Base-by-base conservation (phyloP, 2,888 invertebrate species). In the Drosophila rubida region DNA sequence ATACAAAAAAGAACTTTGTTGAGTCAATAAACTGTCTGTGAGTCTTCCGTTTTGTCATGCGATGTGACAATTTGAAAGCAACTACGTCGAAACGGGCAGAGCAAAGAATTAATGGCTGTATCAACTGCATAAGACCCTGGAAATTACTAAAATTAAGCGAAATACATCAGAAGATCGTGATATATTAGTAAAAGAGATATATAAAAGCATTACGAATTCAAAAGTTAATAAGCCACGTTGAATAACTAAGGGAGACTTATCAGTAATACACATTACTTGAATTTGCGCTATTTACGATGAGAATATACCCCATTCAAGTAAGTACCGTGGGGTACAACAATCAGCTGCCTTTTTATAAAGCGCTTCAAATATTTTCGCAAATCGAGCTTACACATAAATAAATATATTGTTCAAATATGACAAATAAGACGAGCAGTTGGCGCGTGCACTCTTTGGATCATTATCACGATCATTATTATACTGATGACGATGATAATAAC, bases 11-110 rank as follows among this genome's bases (percentile, higher is more conserved):
- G 49, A 60, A 63, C 42, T 71, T 67, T 75, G 60, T 71, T 69
- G 73, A 63, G 79, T 80, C 79, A 80, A 79, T 81, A 80, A 81
- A 81, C 76, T 61, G 74, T 45, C 42, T 30, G 13, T 16, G 50
- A 58, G 41, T 66, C 60, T 67, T 69, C 42, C 65, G 65, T 71
- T 62, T 70, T 71, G 59, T 60, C 71, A 75, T 50, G 67, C 75
- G 42, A 75, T 67, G 42, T 44, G 51, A 69, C 68, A 62, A 60
- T 70, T 73, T 70, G 27, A 50, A 50, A 69, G 45, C 49, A 57
- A 62, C 49, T 51, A 48, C 22, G 22, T 37, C 25, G 11, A 57
- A 19, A 27, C 39, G 23, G 44, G 11, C 35, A 37, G 5, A 22
- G n/a, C 11, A n/a, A 32, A 32, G 4, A 2, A 32, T n/a, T n/a